Evolutionary conservation across 2,888 invertebrate species (phyloP).

Genomic region (Malachius bipustulatus): DNA sequence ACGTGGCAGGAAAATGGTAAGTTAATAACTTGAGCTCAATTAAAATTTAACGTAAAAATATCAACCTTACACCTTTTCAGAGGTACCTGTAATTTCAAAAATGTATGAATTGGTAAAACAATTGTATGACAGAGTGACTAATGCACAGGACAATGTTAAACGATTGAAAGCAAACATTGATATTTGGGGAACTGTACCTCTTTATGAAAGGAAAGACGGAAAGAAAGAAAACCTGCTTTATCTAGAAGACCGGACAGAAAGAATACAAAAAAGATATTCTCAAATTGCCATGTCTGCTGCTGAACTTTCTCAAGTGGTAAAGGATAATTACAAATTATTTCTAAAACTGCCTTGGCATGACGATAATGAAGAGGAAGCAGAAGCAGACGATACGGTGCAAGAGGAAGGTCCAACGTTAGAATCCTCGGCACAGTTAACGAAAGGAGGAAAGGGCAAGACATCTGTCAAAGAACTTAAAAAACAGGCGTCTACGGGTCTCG

Average conservation of each 20-base stretch:
- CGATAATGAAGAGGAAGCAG: conserved; percentile 13
- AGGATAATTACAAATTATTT: conserved; percentile 55
- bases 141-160: conserved; percentile 54
- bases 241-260: conserved; percentile 43
- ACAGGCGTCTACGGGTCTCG: conserved; percentile 6
- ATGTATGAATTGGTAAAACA: conserved; percentile 57
- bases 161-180: conserved; percentile 46
- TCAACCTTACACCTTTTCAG: conserved; percentile 17
- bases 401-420: conserved; percentile 10
- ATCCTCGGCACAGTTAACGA: conserved; percentile 26
- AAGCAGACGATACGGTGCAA: conserved; percentile 13
- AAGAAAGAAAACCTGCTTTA: conserved; percentile 45
- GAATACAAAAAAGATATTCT: conserved; percentile 42
- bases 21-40: conserved; percentile 20
- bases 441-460: conserved; percentile 33
- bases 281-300: conserved; percentile 41
- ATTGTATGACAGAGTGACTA: conserved; percentile 54
- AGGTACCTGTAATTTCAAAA: conserved; percentile 41
- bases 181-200: conserved; percentile 60
- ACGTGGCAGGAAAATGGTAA: conserved; percentile 76
- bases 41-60: conserved; percentile 4
- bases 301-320: conserved; percentile 46
- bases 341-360: conserved; percentile 44
- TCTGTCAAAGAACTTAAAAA: neutral
- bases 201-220: conserved; percentile 62